phyloP scores from a whole-genome alignment of 1,140 invertebrate species.

The Drosophila teissieri region DNA sequence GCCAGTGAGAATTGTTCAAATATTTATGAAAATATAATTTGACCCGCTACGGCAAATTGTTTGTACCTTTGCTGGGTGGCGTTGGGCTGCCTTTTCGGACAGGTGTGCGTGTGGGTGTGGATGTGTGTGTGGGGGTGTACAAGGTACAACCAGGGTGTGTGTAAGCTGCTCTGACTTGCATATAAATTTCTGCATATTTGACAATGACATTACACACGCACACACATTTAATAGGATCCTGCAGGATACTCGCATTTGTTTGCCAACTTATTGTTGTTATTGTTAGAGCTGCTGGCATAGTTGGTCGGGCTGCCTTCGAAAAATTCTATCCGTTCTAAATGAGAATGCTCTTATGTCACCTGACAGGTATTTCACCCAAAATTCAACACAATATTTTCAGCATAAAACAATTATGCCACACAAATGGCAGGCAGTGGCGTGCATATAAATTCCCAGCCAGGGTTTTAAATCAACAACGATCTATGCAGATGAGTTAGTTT shows the following conservation, averaged over 20 bases:
- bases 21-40: conserved; percentile 83
- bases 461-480: background rate
- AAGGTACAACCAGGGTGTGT: conserved; percentile 7
- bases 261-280: conserved; percentile 44
- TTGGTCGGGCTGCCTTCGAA: conserved; percentile 55
- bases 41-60: conserved; percentile 48
- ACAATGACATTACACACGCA: conserved; percentile 65
- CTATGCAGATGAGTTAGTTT: background rate
- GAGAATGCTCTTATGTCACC: conserved; percentile 69
- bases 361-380: conserved; percentile 75
- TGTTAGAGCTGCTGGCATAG: conserved; percentile 39
- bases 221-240: conserved; percentile 11
- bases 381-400: conserved; percentile 62
- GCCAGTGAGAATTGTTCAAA: conserved; percentile 58
- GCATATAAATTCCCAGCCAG: background rate
- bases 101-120: conserved; percentile 13
- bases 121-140: too few relatives aligned
- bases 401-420: conserved; percentile 74
- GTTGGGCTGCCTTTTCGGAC: conserved; percentile 8
- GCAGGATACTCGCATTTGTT: conserved; percentile 46
- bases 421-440: conserved; percentile 11
- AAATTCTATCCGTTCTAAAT: conserved; percentile 58
- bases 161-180: conserved; percentile 74
- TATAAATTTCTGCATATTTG: conserved; percentile 79
- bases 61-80: conserved; percentile 27